Conservation (phyloP, 2,113 vertebrate species). For the Pseudorasbora parva region DNA sequence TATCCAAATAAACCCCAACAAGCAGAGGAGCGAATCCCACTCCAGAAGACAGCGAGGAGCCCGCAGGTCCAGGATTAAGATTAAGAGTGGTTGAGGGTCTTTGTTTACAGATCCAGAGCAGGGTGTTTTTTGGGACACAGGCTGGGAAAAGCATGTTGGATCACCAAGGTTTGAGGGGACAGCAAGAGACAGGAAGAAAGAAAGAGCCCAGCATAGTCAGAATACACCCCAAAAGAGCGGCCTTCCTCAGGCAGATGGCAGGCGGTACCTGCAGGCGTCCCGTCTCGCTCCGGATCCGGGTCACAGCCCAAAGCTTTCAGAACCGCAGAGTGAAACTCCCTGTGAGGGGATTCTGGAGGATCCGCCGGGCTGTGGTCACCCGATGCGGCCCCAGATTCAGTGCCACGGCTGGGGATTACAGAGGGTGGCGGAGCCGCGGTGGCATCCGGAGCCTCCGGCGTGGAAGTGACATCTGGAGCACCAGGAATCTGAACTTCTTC, state of each 20-base stretch:
- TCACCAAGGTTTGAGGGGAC: slow-evolving; percentile 29
- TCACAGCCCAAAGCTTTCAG: slow-evolving; percentile 77
- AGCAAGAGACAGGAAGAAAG: slow-evolving; percentile 39
- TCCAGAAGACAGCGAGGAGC: slow-evolving; percentile 27
- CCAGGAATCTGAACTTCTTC: slow-evolving; percentile 6
- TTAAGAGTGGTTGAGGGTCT: not conserved
- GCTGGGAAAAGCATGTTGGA: not conserved
- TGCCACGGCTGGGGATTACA: slow-evolving; percentile 61
- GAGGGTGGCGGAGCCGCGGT: slow-evolving; percentile 53
- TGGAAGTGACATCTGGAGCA: not conserved
- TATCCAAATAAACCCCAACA: slow-evolving; percentile 23
- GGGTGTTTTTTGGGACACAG: not conserved
- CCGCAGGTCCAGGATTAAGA: not conserved
- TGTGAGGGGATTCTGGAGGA: slow-evolving; percentile 71
- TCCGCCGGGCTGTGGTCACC: slow-evolving; percentile 34
- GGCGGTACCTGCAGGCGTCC: slow-evolving; percentile 66
- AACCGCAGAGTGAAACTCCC: slow-evolving; percentile 82
- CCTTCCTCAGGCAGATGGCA: slow-evolving; percentile 41
- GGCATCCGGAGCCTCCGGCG: slow-evolving; percentile 19
- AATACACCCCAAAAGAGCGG: slow-evolving; percentile 22
- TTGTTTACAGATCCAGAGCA: slow-evolving; percentile 36
- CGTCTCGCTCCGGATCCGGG: slow-evolving; percentile 55
- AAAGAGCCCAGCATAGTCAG: slow-evolving; percentile 56
- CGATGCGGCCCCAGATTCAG: slow-evolving; percentile 31
- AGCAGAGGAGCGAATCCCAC: slow-evolving; percentile 19